These are phyloP conservation scores for Aptenodytes patagonicus DNA, from an alignment of 2,113 vertebrate species.

Conservation along the genomic window DNA sequence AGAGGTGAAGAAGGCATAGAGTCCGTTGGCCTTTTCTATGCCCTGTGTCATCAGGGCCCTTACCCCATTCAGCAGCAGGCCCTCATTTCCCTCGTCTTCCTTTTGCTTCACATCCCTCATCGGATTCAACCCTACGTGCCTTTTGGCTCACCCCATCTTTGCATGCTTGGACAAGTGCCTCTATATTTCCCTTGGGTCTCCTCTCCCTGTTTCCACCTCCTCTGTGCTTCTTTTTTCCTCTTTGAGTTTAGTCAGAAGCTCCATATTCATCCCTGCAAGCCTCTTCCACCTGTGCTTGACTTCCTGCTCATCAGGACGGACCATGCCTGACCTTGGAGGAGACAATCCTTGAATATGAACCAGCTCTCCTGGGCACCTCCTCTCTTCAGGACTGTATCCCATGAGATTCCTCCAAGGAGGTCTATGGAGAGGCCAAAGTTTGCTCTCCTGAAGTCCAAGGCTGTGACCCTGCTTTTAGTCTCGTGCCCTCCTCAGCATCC, in stretches of 20 bases:
- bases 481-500: background rate
- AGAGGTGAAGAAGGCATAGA: background rate
- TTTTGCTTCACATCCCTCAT: background rate
- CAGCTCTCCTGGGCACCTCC: background rate
- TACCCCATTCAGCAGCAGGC: background rate
- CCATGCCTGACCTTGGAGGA: background rate
- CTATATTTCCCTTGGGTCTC: background rate
- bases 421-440: background rate
- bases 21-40: background rate
- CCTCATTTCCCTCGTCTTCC: background rate
- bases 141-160: background rate
- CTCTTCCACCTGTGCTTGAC: background rate
- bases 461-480: background rate
- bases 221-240: background rate
- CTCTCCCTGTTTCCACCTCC: background rate
- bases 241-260: background rate
- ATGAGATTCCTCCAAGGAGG: background rate
- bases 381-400: background rate
- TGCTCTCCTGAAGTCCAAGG: background rate
- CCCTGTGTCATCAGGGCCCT: background rate
- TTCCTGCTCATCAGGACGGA: background rate
- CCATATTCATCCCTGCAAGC: background rate
- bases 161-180: background rate
- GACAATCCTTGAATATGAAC: background rate
- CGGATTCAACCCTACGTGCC: rapidly evolving